phyloP scores from a whole-genome alignment of 1,140 invertebrate genomes.

The Platyscapa corneri region DNA sequence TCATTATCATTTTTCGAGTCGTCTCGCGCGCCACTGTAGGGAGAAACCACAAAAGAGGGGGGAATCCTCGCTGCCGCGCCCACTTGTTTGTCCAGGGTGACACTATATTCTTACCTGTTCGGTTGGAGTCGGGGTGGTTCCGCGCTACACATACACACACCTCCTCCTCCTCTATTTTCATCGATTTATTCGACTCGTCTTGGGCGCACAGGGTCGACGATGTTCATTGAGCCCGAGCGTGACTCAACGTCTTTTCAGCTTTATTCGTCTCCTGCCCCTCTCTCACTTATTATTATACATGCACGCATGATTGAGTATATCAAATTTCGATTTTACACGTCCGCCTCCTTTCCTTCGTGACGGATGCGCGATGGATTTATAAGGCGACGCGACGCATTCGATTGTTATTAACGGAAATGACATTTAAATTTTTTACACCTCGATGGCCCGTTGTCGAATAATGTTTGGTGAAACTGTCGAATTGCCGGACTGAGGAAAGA shows the following conservation, averaged over 20 bases:
- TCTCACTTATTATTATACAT: conserved; percentile 3
- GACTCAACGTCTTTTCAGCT: conserved; percentile 23
- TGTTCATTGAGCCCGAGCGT: conserved; percentile 9
- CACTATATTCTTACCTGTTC: conserved; percentile 44
- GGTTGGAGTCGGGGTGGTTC: not conserved
- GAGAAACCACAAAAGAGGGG: conserved; percentile 27
- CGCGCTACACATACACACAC: not conserved
- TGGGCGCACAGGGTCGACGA: not conserved
- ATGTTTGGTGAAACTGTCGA: not conserved
- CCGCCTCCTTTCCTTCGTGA: conserved; percentile 11
- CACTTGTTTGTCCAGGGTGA: conserved; percentile 47
- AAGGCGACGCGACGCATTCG: not conserved
- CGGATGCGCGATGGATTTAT: not conserved
- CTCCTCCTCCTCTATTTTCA: not conserved
- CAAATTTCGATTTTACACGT: not conserved
- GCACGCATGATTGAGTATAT: not conserved
- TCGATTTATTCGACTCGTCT: conserved; percentile 6
- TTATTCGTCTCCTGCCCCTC: not conserved
- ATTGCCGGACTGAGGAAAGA: no score
- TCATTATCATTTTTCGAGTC: not conserved
- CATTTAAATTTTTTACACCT: not conserved
- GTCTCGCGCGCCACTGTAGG: not conserved
- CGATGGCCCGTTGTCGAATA: not conserved
- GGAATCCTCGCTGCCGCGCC: conserved; percentile 35
- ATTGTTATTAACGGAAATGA: not conserved